These are phyloP conservation scores for Eupithecia exiguata DNA, from an alignment of 2,888 invertebrate species.

Conservation along the genomic window DNA sequence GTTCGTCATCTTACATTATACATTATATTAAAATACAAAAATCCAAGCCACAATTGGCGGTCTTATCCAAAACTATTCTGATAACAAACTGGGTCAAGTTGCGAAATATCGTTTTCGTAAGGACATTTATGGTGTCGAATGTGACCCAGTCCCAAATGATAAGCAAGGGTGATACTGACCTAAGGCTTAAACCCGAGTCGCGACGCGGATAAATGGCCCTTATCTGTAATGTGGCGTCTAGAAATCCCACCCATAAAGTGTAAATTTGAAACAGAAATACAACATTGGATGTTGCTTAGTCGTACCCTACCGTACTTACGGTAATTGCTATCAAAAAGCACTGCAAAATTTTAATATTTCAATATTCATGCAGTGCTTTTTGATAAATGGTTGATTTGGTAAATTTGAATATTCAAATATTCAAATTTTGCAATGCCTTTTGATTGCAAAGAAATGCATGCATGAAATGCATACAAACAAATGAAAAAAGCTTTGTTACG, in stretches of 20 bases:
- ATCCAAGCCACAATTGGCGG: not conserved
- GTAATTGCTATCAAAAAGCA: too few species aligned
- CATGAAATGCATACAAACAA: not conserved
- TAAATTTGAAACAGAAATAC: constrained; percentile 6
- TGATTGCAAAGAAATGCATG: not conserved
- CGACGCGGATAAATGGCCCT: constrained; percentile 40
- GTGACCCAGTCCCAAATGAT: constrained; percentile 20
- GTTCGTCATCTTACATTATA: too few species aligned
- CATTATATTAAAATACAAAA: not conserved
- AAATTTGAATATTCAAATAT: too few species aligned
- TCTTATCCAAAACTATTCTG: not conserved
- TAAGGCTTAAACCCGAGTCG: constrained; percentile 28
- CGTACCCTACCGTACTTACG: too few species aligned
- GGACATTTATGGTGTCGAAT: constrained; percentile 28
- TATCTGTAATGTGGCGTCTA: constrained; percentile 35
- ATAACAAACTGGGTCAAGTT: not conserved
- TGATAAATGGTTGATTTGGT: too few species aligned
- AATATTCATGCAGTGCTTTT: too few species aligned
- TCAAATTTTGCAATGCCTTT: not conserved
- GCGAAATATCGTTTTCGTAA: not conserved
- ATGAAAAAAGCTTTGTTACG: too few species aligned
- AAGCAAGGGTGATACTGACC: constrained; percentile 30
- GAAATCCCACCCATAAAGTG: constrained; percentile 19
- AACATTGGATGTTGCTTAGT: too few species aligned
- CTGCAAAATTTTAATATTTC: too few species aligned